Conservation (phyloP, 2,888 invertebrate genomes). For the Allolobophora icterica region DNA sequence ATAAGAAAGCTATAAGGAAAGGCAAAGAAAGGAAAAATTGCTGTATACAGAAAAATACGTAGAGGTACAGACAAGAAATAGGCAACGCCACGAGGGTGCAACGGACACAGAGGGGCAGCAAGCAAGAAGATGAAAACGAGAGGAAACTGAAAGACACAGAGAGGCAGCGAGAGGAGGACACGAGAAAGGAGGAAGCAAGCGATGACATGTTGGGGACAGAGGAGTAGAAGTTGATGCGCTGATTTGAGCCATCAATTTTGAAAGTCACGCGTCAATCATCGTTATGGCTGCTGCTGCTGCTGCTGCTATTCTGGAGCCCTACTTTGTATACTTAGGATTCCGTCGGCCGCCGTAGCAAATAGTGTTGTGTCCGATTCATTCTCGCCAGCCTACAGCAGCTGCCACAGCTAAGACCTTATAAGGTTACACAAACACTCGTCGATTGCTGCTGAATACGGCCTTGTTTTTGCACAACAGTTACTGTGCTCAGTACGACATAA, state of each 20-base stretch:
- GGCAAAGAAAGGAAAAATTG: too few relatives aligned
- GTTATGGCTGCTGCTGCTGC: too few relatives aligned
- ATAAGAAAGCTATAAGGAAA: neutral
- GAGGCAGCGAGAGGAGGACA: neutral
- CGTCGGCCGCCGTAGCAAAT: neutral
- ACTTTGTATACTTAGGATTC: neutral
- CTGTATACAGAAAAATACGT: neutral
- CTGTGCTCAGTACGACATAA: neutral
- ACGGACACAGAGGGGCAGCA: neutral
- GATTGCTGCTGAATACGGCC: neutral
- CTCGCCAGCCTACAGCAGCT: too few relatives aligned
- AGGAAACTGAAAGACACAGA: neutral
- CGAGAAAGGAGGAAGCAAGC: neutral
- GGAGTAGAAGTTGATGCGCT: too few relatives aligned
- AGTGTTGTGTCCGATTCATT: neutral
- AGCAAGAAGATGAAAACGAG: neutral
- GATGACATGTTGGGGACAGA: neutral
- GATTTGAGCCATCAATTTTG: neutral
- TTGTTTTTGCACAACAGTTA: neutral
- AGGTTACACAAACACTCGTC: neutral
- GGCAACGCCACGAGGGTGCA: neutral
- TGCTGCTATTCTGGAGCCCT: too few relatives aligned
- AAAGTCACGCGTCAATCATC: neutral
- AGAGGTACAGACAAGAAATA: neutral
- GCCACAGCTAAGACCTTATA: neutral